phyloP scores from a whole-genome alignment of 2,888 invertebrate genomes.

The Orthosia gracilis region DNA sequence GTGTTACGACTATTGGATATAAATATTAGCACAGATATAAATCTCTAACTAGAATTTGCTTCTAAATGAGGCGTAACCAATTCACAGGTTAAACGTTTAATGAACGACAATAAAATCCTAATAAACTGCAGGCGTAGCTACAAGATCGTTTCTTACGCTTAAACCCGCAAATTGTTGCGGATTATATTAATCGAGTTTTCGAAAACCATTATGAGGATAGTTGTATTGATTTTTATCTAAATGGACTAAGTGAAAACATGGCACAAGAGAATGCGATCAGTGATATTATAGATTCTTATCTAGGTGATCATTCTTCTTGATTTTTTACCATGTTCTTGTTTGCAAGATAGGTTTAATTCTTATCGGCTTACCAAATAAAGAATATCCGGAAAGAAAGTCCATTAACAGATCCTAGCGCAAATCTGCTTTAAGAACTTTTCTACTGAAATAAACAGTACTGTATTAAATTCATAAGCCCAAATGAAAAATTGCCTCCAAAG shows the following conservation, averaged over 20 bases:
- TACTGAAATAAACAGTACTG: background rate
- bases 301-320: slow-evolving; percentile 62
- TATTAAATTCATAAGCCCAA: background rate
- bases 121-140: slow-evolving; percentile 29
- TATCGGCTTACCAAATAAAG: slow-evolving; percentile 31
- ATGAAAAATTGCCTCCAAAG: background rate
- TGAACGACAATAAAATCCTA: slow-evolving; percentile 52
- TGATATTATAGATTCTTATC: slow-evolving; percentile 76
- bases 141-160: slow-evolving; percentile 53
- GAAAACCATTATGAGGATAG: slow-evolving; percentile 74
- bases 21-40: slow-evolving; percentile 39
- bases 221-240: slow-evolving; percentile 81
- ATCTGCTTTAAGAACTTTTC: too few species aligned
- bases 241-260: slow-evolving; percentile 82
- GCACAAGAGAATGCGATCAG: slow-evolving; percentile 72
- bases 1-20: background rate
- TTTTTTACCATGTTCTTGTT: slow-evolving; percentile 32
- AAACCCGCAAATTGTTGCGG: slow-evolving; percentile 42
- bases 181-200: slow-evolving; percentile 72
- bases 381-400: background rate
- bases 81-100: slow-evolving; percentile 42
- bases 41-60: slow-evolving; percentile 28
- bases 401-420: background rate
- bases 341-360: background rate
- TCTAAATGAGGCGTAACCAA: slow-evolving; percentile 26